These are phyloP conservation scores for Cheilosia vernalis DNA, from an alignment of 2,888 invertebrate species.

Conservation along the genomic window DNA sequence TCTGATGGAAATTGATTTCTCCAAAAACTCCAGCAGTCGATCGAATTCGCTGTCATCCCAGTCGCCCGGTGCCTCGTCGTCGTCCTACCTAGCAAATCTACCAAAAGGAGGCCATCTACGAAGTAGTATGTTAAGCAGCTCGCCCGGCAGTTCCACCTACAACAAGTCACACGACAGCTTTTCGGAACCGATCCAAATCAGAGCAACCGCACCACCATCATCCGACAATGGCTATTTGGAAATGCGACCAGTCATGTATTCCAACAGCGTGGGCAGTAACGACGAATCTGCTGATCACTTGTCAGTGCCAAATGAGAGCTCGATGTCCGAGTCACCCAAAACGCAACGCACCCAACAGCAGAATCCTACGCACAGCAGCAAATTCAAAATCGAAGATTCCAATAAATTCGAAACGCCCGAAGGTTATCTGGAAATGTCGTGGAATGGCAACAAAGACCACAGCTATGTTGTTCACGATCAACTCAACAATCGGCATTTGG, in stretches of 20 bases:
- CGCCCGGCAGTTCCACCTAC: conserved; percentile 32
- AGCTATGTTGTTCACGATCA: conserved; percentile 8
- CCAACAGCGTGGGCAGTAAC: conserved; percentile 41
- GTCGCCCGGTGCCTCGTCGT: conserved; percentile 53
- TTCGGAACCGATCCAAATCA: conserved; percentile 61
- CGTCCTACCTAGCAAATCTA: conserved; percentile 49
- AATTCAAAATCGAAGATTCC: conserved; percentile 77
- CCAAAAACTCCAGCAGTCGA: conserved; percentile 80
- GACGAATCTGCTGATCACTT: conserved; percentile 65
- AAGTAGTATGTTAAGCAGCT: conserved; percentile 43
- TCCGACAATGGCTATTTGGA: conserved; percentile 85
- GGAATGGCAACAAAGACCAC: conserved; percentile 79
- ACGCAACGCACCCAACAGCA: conserved; percentile 80
- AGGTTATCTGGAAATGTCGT: conserved; percentile 88
- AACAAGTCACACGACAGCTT: conserved; percentile 66
- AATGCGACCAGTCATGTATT: conserved; percentile 85
- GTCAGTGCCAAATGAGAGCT: conserved; percentile 56
- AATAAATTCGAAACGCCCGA: conserved; percentile 83
- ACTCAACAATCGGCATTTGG: conserved; percentile 1
- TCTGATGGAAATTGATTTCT: conserved; percentile 92
- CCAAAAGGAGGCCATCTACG: conserved; percentile 54
- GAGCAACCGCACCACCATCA: conserved; percentile 1
- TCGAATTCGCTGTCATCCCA: conserved; percentile 73
- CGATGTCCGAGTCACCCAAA: conserved; percentile 82
- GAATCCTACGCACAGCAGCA: conserved; percentile 76